phyloP scores from a whole-genome alignment of 2,113 vertebrate genomes.

The Apodemus speciosus region DNA sequence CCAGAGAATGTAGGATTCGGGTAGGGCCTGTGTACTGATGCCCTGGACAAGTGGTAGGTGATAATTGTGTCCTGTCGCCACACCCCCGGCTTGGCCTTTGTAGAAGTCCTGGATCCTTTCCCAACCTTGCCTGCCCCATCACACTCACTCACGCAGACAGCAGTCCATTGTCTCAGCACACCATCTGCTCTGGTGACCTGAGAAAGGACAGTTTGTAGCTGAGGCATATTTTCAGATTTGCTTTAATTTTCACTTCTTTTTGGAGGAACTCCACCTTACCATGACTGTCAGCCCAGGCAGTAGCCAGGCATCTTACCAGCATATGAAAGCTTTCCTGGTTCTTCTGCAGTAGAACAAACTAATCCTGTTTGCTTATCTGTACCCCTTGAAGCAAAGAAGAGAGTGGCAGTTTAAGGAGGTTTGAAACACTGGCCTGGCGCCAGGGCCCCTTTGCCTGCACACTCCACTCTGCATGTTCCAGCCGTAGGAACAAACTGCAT shows the following conservation, averaged over 20 bases:
- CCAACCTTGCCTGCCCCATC: neutral
- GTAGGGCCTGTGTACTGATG: neutral
- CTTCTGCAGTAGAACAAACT: slow-evolving; percentile 56
- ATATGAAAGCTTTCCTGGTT: slow-evolving; percentile 65
- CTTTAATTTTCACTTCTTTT: slow-evolving; percentile 39
- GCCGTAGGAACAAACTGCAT: slow-evolving; percentile 85
- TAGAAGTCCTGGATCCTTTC: neutral
- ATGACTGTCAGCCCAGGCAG: neutral
- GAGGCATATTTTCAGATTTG: slow-evolving; percentile 3
- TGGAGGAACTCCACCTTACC: neutral
- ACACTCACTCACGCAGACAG: neutral
- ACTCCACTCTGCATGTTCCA: slow-evolving; percentile 85
- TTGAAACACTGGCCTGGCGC: slow-evolving; percentile 81
- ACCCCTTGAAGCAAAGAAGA: slow-evolving; percentile 71
- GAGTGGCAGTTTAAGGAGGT: slow-evolving; percentile 82
- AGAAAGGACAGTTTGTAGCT: slow-evolving; percentile 31
- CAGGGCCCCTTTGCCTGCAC: slow-evolving; percentile 82
- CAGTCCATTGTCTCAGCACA: slow-evolving; percentile 27
- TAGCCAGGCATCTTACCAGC: neutral
- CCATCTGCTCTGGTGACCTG: slow-evolving; percentile 41
- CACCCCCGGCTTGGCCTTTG: too few species aligned
- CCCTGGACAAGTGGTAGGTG: neutral
- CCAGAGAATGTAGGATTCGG: neutral
- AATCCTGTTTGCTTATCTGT: slow-evolving; percentile 77
- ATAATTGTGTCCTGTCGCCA: neutral